Base-by-base conservation (phyloP, 1,140 invertebrate species). In the Caerostris darwini region DNA sequence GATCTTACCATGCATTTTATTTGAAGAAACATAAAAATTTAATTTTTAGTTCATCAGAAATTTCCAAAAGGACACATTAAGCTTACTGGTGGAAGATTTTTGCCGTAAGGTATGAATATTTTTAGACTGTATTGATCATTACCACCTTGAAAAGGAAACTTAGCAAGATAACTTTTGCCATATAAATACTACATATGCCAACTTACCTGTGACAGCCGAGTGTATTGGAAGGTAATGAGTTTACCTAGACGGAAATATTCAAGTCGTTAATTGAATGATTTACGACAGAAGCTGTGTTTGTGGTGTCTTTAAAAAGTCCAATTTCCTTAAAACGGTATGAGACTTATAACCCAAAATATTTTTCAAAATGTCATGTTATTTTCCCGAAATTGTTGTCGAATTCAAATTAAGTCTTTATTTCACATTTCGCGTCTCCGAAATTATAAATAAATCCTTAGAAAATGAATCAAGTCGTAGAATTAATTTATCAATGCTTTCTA, bases 61-160 rank as follows among this genome's bases (percentile, higher is more conserved):
- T 10, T n/a, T 34, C 14, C 17, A 5, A 54, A 57, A 17, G 82
- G n/a, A 57, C 19, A 17, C 57, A 54, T 85, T 57, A n/a, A 58
- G 3, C 34, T 34, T 34, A 10, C 5, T 77, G 5, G 7, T 50
- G 7, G 3, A 77, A 5, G 0, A 85, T 58, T 57, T 85, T 85
- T 85, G 17, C 54, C 50, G 14, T 58, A 14, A 57, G 54, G 54
- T 58, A 85, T 85, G 82, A 58, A 19, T 58, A 85, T 57, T 85
- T 85, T 85, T 85, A 85, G 82, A 85, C 54, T 7, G 54, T 19
- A 85, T 57, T 85, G 82, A 85, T 85, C 82, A 17, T 57, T 85
- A 58, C 54, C 54, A 3, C 14, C n/a, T 85, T 85, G 54, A 85
- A 56, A 34, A 34, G 54, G 54, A 19, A 19, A 7, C 82, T 58